Evolutionary conservation across 2,113 vertebrate genomes (phyloP), one percentile per base, ranked within the genome.

Genomic region (Hypanus sabinus): DNA sequence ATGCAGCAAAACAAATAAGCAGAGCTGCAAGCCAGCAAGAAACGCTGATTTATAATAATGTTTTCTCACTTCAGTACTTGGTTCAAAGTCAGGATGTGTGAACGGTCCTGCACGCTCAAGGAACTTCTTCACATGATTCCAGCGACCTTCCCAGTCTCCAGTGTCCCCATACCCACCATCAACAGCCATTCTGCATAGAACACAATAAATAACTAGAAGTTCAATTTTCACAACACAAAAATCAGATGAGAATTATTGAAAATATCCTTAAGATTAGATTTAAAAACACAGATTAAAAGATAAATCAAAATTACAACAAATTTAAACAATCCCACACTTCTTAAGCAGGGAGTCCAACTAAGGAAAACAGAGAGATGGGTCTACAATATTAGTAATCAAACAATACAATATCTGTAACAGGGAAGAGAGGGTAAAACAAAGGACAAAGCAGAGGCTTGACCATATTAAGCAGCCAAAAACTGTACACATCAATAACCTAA

Each of bases 81-180:
- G 98, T 95, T 99, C 98, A 97, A 99, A 99, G 97, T 99, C 98
- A n/a, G 98, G 98, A 97, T 99, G 98, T 95, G 98, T 99, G 96
- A 99, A 99, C 2, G 98, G 98, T 96, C 98, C 99, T 85, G 98
- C 97, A 97, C 98, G 97, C 97, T 99, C 98, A 96, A 99, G 97
- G 97, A 99, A 99, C 96, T 98, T 99, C 97, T 96, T 98, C 95
- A 99, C 97, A 96, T 99, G 99, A 97, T 98, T 98, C 98, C 98
- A 99, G 96, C 98, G 98, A 95, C 98, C 98, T 94, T 98, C 98
- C 98, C 99, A 99, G 96, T 98, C 97, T 97, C 97, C 97, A 96
- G 96, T 95, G 95, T 97, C 96, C 96, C 97, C 97, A 97, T 95
- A 98, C 96, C 96, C 97, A 95, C 98, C 97, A 97, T 99, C 99